Evolutionary conservation across 2,113 vertebrate species (phyloP).

Genomic region (Chloebia gouldiae): DNA sequence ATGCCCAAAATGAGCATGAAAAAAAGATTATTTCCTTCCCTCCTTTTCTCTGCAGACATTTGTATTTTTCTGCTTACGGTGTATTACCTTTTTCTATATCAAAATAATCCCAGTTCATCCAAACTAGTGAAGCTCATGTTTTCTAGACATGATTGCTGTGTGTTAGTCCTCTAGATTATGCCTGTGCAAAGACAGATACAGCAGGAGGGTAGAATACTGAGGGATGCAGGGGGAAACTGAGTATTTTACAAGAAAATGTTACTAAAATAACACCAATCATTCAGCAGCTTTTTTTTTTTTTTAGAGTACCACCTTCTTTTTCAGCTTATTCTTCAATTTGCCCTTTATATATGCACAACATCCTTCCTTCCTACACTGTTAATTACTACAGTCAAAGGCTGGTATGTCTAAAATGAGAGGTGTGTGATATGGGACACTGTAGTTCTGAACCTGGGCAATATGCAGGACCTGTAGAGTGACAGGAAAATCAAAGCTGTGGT

Average conservation of each 20-base stretch:
- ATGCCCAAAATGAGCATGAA: background rate
- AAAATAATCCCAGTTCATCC: conserved; percentile 23
- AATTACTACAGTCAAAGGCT: background rate
- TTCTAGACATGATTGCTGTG: background rate
- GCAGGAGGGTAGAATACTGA: background rate
- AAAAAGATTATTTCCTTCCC: conserved; percentile 43
- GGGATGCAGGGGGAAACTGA: background rate
- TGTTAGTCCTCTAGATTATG: background rate
- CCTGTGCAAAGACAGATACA: background rate
- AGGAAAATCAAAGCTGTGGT: background rate
- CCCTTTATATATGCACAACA: background rate
- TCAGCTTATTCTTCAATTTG: background rate
- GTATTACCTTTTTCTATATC: background rate
- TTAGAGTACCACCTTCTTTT: background rate
- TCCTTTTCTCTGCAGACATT: background rate
- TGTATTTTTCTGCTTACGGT: conserved; percentile 6
- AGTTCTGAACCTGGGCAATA: background rate
- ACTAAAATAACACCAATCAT: background rate
- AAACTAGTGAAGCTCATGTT: background rate
- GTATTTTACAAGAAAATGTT: background rate
- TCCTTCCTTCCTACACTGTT: background rate
- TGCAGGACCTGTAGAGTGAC: background rate
- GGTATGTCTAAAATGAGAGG: background rate
- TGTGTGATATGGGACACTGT: background rate
- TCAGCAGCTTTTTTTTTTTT: background rate